Conservation (phyloP, 2,888 invertebrate genomes). For the Boloria selene region DNA sequence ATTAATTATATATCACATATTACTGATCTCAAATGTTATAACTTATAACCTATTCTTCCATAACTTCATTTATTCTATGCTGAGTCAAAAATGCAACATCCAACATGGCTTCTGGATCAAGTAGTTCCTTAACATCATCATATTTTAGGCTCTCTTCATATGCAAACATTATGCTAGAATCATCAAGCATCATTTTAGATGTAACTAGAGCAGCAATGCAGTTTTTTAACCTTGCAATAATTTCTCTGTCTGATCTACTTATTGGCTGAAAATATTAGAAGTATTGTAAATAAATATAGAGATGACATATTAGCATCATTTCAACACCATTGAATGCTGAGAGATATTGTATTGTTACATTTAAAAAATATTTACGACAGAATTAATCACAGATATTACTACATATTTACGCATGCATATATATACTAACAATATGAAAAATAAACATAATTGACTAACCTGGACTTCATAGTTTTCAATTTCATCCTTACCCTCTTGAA, state of each 20-base stretch:
- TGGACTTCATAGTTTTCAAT: conserved; percentile 55
- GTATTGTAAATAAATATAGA: background rate
- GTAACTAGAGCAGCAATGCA: conserved; percentile 93
- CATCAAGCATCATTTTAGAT: conserved; percentile 94
- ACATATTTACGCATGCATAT: no score
- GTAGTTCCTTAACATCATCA: conserved; percentile 86
- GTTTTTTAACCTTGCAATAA: conserved; percentile 94
- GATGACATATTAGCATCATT: background rate
- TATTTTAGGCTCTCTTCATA: conserved; percentile 95
- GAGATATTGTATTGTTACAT: no score
- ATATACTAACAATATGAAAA: background rate
- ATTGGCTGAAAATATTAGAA: conserved; percentile 81
- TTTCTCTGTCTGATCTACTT: conserved; percentile 87
- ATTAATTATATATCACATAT: background rate
- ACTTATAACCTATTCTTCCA: conserved; percentile 54
- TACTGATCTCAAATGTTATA: background rate
- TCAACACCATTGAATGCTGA: no score
- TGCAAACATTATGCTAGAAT: conserved; percentile 95
- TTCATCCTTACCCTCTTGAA: conserved; percentile 78
- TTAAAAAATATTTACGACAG: no score
- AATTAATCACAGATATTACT: background rate
- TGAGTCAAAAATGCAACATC: conserved; percentile 92
- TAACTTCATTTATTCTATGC: conserved; percentile 83
- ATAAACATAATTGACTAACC: conserved; percentile 45
- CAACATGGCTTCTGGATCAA: conserved; percentile 92